Percentiles rank a stretch among this genome's conserved stretches.
phyloP scores from a whole-genome alignment of 1,140 invertebrate genomes.

The Nymphalis io region DNA sequence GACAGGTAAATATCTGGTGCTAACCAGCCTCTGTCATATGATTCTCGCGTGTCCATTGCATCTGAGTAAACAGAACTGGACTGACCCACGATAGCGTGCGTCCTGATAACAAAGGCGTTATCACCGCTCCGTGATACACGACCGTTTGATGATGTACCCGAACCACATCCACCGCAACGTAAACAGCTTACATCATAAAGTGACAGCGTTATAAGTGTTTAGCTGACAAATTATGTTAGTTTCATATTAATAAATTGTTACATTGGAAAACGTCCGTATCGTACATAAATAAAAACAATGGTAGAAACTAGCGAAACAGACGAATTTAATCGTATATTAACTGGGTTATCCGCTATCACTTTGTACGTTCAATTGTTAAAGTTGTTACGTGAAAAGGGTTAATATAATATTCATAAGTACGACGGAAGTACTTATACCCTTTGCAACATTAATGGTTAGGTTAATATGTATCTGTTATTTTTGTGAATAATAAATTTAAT shows the following conservation, averaged over 20 bases:
- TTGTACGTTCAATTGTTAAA: slow-evolving; percentile 6
- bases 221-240: slow-evolving; percentile 20
- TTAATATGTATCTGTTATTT: no score
- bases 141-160: slow-evolving; percentile 17
- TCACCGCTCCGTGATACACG: slow-evolving; percentile 14
- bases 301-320: slow-evolving; percentile 16
- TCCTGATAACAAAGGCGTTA: slow-evolving; percentile 32
- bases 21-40: slow-evolving; percentile 51
- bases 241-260: slow-evolving; percentile 15
- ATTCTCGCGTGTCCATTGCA: slow-evolving; percentile 55
- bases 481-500: no score
- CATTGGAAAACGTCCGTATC: slow-evolving; percentile 17
- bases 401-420: no score
- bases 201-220: slow-evolving; percentile 14
- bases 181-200: slow-evolving; percentile 2
- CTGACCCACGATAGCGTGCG: slow-evolving; percentile 52
- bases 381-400: background rate
- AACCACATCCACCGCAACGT: background rate
- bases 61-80: slow-evolving; percentile 51
- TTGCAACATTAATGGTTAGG: no score
- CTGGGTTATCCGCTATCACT: slow-evolving; percentile 37
- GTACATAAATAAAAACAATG: slow-evolving; percentile 26
- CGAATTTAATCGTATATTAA: slow-evolving; percentile 24
- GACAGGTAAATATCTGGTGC: slow-evolving; percentile 18
- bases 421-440: no score